phyloP scores from a whole-genome alignment of 2,888 invertebrate species.

The Phorcus lineatus region DNA sequence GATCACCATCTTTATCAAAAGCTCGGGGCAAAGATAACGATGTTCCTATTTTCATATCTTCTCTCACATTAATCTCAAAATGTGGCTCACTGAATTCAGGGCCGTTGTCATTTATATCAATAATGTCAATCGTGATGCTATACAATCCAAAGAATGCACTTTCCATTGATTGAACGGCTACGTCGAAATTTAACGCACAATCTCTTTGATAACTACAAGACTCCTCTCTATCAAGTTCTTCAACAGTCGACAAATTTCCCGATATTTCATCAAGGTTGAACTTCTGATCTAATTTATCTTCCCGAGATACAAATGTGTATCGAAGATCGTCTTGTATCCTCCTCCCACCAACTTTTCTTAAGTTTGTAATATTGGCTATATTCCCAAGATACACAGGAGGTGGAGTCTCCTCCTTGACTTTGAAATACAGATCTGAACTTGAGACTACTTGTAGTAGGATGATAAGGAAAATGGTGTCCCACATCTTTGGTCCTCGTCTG shows the following conservation, averaged over 20 bases:
- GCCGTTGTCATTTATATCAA: slow-evolving; percentile 42
- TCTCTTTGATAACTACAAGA: slow-evolving; percentile 31
- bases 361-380: neutral
- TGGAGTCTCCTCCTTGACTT: neutral
- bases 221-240: slow-evolving; percentile 37
- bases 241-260: slow-evolving; percentile 35
- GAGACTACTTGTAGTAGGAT: neutral
- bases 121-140: slow-evolving; percentile 33
- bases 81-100: slow-evolving; percentile 32
- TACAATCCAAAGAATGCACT: slow-evolving; percentile 35
- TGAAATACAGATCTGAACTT: neutral
- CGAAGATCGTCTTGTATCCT: neutral
- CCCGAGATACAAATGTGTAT: slow-evolving; percentile 15
- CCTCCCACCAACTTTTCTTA: neutral
- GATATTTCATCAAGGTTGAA: slow-evolving; percentile 35
- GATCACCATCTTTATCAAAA: slow-evolving; percentile 35
- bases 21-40: slow-evolving; percentile 37
- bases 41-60: slow-evolving; percentile 27
- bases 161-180: slow-evolving; percentile 33
- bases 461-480: neutral
- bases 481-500: neutral
- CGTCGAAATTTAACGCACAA: slow-evolving; percentile 32
- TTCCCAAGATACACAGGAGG: slow-evolving; percentile 5
- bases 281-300: neutral
- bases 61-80: slow-evolving; percentile 33